These are phyloP conservation scores for Enteromius radiatus DNA, from an alignment of 2,797 vertebrate species.

Conservation along the genomic window DNA sequence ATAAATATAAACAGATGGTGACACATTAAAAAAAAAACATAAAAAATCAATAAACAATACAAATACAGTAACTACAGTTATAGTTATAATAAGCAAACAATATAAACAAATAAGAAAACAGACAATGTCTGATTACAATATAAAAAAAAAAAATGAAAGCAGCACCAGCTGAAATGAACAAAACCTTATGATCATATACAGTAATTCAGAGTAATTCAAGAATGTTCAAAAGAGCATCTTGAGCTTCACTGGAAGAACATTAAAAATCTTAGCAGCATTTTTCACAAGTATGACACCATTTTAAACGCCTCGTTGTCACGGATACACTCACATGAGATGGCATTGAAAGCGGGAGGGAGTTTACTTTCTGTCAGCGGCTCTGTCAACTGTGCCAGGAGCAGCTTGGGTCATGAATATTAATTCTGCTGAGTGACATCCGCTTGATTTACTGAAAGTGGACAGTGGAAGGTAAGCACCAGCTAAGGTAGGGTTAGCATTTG, in stretches of 20 bases:
- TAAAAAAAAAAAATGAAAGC: background rate
- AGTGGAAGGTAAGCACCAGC: background rate
- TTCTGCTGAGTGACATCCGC: background rate
- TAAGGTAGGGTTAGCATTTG: background rate
- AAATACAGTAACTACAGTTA: too few relatives aligned
- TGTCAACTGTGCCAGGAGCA: constrained; percentile 19
- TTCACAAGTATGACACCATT: constrained; percentile 18
- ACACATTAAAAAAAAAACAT: too few relatives aligned
- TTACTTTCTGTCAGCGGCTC: constrained; percentile 25
- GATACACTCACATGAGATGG: constrained; percentile 9
- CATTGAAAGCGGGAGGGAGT: constrained; percentile 30
- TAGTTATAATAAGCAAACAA: too few relatives aligned
- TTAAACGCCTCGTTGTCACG: constrained; percentile 22
- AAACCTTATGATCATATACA: background rate
- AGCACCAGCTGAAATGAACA: background rate
- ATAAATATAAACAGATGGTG: too few relatives aligned
- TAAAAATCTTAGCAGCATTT: constrained; percentile 10
- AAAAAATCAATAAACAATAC: too few relatives aligned
- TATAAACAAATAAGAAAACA: background rate
- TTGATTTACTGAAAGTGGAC: constrained; percentile 11
- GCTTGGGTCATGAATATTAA: constrained; percentile 36
- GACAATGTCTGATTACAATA: background rate
- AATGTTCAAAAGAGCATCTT: background rate
- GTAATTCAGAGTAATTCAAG: background rate
- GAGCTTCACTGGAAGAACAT: background rate